phyloP scores from a whole-genome alignment of 1,140 invertebrate genomes.

The Drosophila aff. region DNA sequence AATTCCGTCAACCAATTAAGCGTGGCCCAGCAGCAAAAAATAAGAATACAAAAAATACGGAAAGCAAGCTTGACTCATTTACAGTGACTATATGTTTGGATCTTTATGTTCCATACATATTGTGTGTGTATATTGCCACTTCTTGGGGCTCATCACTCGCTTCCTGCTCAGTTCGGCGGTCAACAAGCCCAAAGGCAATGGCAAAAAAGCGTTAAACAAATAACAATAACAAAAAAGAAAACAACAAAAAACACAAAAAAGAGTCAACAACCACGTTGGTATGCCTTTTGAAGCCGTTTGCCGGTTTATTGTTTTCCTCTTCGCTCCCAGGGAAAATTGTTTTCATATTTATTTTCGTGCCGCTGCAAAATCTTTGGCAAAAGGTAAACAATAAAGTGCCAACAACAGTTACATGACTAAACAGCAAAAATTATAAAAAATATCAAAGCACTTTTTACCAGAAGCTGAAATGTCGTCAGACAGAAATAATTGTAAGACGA shows the following conservation, averaged over 20 bases:
- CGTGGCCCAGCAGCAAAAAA: slow-evolving; percentile 48
- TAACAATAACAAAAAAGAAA: slow-evolving; percentile 39
- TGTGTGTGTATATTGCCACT: slow-evolving; percentile 9
- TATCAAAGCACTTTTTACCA: slow-evolving; percentile 33
- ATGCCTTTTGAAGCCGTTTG: slow-evolving; percentile 67
- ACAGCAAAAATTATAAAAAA: slow-evolving; percentile 27
- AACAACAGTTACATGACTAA: slow-evolving; percentile 61
- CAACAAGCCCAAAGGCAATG: slow-evolving; percentile 45
- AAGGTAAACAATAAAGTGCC: slow-evolving; percentile 38
- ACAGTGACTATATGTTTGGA: slow-evolving; percentile 5
- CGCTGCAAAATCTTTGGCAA: slow-evolving; percentile 39
- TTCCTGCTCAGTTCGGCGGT: slow-evolving; percentile 35
- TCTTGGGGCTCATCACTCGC: slow-evolving; percentile 36
- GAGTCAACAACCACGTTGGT: slow-evolving; percentile 79
- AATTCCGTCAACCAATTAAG: slow-evolving; percentile 73
- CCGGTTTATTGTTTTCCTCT: slow-evolving; percentile 51
- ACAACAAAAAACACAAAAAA: slow-evolving; percentile 43
- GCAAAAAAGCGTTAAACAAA: slow-evolving; percentile 54
- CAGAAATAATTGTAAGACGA: slow-evolving; percentile 19
- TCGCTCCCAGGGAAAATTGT: slow-evolving; percentile 47
- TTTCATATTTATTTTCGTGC: slow-evolving; percentile 65
- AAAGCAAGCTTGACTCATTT: slow-evolving; percentile 71
- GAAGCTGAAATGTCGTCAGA: slow-evolving; percentile 27
- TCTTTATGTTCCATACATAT: slow-evolving; percentile 13
- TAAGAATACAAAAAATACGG: slow-evolving; percentile 23